phyloP scores from a whole-genome alignment of 1,140 invertebrate genomes.

The Geopemphigus sp. region DNA sequence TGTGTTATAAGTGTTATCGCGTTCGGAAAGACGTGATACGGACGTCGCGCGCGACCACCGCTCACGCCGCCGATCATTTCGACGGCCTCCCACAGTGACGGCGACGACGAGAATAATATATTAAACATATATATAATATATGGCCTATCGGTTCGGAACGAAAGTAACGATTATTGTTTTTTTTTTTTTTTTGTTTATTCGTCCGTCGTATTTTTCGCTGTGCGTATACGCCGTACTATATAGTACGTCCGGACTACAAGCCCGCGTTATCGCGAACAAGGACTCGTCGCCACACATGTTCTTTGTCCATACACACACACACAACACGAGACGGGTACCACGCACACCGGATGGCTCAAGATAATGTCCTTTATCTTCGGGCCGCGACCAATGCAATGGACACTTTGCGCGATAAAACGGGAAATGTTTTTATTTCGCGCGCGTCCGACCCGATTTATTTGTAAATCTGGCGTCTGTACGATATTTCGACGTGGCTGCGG shows the following conservation, averaged over 20 bases:
- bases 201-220: neutral
- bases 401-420: neutral
- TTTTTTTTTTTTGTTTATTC: neutral
- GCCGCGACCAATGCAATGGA: neutral
- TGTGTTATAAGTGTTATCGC: neutral
- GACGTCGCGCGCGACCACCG: neutral
- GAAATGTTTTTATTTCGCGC: neutral
- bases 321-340: neutral
- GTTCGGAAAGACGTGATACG: constrained; percentile 23
- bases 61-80: neutral
- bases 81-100: constrained; percentile 6
- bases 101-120: neutral
- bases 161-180: neutral
- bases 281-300: constrained; percentile 25
- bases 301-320: neutral
- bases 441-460: neutral
- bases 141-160: neutral
- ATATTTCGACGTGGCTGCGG: too few relatives aligned
- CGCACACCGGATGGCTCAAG: constrained; percentile 47
- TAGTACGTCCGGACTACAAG: neutral
- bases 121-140: neutral
- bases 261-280: constrained; percentile 19
- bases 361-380: constrained; percentile 36
- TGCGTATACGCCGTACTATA: neutral
- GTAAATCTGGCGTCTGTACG: too few relatives aligned